Evolutionary conservation across 1,140 invertebrate species (phyloP).

Genomic region (Thalassaphorura encarpata): DNA sequence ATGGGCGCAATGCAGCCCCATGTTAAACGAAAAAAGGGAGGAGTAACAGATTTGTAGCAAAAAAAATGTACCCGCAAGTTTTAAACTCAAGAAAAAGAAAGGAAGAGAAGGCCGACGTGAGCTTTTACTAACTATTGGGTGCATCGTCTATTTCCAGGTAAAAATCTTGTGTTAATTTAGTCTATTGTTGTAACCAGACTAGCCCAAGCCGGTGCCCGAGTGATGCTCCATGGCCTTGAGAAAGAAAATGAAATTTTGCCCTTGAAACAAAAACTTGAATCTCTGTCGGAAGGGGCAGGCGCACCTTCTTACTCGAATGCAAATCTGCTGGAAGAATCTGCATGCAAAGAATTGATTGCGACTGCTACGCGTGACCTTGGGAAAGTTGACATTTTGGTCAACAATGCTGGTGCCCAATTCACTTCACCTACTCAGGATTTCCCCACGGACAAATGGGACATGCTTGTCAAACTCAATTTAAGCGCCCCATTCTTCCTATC

Average conservation of each 20-base stretch:
- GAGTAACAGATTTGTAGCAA: too few species aligned
- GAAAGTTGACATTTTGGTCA: constrained; percentile 35
- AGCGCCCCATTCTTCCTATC: constrained; percentile 36
- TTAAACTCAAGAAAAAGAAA: too few species aligned
- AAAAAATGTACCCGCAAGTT: too few species aligned
- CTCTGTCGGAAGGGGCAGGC: neutral
- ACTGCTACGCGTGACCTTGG: constrained; percentile 24
- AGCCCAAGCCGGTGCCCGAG: constrained; percentile 34
- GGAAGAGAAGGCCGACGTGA: too few species aligned
- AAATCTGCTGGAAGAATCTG: constrained; percentile 1
- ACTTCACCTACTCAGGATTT: constrained; percentile 36
- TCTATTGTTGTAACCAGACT: too few species aligned
- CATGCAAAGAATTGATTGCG: constrained; percentile 17
- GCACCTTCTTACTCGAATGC: constrained; percentile 4
- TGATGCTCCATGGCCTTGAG: constrained; percentile 37
- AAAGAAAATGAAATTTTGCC: constrained; percentile 13
- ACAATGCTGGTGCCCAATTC: constrained; percentile 37
- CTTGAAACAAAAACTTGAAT: constrained; percentile 7
- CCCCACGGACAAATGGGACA: constrained; percentile 36
- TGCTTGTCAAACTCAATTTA: constrained; percentile 35
- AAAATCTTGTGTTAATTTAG: too few species aligned
- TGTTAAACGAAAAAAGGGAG: too few species aligned
- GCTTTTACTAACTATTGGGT: too few species aligned
- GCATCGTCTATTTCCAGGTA: too few species aligned
- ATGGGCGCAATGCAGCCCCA: too few species aligned